phyloP scores from a whole-genome alignment of 35 echinoderm and acorn worm species.

The Ophiothrix spiculata region DNA sequence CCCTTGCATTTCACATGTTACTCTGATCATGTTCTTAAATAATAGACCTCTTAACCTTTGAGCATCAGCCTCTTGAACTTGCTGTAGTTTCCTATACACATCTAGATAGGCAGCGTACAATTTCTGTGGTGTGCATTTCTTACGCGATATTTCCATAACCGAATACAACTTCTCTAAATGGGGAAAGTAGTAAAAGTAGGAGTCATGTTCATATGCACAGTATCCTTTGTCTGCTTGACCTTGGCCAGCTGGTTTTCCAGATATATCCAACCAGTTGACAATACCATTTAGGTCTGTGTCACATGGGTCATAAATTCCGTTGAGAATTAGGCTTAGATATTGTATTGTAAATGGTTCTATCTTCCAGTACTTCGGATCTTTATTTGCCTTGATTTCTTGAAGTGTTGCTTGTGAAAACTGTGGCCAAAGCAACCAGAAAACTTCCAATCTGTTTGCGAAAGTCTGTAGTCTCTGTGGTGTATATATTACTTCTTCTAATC shows the following conservation, averaged over 20 bases:
- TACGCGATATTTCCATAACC: neutral
- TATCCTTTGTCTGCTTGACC: neutral
- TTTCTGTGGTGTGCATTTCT: neutral
- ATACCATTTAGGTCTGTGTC: neutral
- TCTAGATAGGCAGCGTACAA: neutral
- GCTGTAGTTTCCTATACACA: neutral
- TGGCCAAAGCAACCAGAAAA: neutral
- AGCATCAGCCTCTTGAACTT: neutral
- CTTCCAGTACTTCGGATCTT: neutral
- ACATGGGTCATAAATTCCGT: neutral
- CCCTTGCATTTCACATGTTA: neutral
- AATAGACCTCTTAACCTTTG: neutral
- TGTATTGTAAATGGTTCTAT: neutral
- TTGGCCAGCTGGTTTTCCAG: neutral
- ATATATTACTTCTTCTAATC: neutral
- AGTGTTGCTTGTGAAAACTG: neutral
- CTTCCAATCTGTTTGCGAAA: neutral
- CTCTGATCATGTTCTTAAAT: neutral
- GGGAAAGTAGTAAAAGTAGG: neutral
- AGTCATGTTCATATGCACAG: neutral
- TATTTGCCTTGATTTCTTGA: neutral
- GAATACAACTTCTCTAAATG: neutral
- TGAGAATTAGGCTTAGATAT: neutral
- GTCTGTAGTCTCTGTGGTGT: neutral
- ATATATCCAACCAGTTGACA: neutral